Conservation (phyloP, 2,113 vertebrate species). For the Pardalotus punctatus region DNA sequence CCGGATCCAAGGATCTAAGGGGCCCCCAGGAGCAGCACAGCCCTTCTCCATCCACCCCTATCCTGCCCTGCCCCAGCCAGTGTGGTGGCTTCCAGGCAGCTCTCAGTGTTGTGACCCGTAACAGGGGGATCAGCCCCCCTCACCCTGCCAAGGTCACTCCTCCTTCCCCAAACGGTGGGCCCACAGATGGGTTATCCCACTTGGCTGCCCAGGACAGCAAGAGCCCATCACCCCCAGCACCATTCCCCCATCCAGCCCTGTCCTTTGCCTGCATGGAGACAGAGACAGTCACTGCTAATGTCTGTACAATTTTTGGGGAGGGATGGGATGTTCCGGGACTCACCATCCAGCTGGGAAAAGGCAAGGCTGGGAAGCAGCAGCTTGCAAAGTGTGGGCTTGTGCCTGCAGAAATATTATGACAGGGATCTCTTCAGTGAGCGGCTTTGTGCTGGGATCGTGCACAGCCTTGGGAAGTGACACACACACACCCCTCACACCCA, state of each 20-base stretch:
- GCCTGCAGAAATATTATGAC: constrained; percentile 63
- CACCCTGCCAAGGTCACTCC: background rate
- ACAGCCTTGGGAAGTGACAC: background rate
- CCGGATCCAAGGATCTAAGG: background rate
- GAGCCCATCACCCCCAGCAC: background rate
- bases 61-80: background rate
- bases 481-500: background rate
- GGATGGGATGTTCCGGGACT: background rate
- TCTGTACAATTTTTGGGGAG: background rate
- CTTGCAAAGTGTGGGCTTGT: constrained; percentile 15
- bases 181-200: background rate
- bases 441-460: constrained; percentile 51
- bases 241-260: background rate
- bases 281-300: background rate
- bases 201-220: background rate
- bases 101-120: background rate
- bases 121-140: rapidly evolving
- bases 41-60: background rate
- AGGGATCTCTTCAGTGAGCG: constrained; percentile 52
- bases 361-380: constrained; percentile 32
- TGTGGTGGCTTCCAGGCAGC: background rate
- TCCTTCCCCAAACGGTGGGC: background rate
- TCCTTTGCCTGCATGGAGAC: background rate
- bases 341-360: constrained; percentile 31
- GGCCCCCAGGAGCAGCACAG: background rate